Evolutionary conservation across 2,797 vertebrate genomes (phyloP).

Genomic region (Semotilus atromaculatus): DNA sequence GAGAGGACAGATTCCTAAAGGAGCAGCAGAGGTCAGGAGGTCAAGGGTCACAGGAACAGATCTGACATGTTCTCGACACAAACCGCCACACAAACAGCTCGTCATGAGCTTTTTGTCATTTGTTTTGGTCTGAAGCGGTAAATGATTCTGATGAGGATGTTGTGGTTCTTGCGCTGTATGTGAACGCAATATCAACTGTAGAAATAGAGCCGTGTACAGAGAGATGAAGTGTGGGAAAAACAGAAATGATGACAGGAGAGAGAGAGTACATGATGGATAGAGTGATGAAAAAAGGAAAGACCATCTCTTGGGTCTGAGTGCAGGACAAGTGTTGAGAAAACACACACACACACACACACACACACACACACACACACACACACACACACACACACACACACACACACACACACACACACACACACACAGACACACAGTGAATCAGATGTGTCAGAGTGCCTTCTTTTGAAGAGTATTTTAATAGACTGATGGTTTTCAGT

Average conservation of each 20-base stretch:
- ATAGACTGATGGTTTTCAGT: too few relatives aligned
- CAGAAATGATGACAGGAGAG: background rate
- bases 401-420: too few relatives aligned
- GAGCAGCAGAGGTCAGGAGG: background rate
- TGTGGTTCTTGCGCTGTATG: too few relatives aligned
- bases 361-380: background rate
- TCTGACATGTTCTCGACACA: background rate
- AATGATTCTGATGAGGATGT: background rate
- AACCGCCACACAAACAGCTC: background rate
- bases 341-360: slow-evolving; percentile 39
- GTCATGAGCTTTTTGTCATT: background rate
- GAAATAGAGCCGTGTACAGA: background rate
- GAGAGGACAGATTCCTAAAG: background rate
- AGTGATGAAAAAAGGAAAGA: slow-evolving; percentile 1
- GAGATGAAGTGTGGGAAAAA: background rate
- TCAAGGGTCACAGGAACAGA: background rate
- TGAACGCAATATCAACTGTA: too few relatives aligned
- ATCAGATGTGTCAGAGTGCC: too few relatives aligned
- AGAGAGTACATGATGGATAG: background rate
- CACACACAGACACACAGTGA: too few relatives aligned
- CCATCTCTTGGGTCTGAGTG: background rate
- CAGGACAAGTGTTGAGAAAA: background rate
- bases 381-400: too few relatives aligned
- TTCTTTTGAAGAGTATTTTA: too few relatives aligned
- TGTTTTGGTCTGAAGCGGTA: background rate